Evolutionary conservation across 1,140 invertebrate species (phyloP).

Genomic region (Drosophila funebris): DNA sequence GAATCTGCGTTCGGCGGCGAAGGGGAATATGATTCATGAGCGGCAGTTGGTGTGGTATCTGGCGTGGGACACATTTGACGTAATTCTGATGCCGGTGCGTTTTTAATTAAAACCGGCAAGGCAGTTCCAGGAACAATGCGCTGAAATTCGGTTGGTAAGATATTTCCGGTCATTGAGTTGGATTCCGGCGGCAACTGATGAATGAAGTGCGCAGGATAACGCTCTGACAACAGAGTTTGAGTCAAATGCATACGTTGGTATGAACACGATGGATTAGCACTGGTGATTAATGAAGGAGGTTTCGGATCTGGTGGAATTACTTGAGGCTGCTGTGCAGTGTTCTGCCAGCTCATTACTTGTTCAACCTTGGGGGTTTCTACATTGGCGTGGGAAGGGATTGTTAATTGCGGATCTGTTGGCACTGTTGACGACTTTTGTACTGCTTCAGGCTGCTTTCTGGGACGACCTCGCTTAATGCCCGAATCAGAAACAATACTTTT

Average conservation of each 20-base stretch:
- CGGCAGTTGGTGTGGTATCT: neutral
- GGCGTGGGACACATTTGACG: conserved; percentile 8
- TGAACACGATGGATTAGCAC: neutral
- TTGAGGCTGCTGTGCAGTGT: neutral
- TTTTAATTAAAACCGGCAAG: neutral
- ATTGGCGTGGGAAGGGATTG: neutral
- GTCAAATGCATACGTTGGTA: conserved; percentile 12
- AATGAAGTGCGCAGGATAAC: conserved; percentile 60
- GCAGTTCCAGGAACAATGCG: neutral
- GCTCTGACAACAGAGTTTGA: conserved; percentile 27
- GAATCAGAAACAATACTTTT: no score
- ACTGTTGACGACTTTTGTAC: no score
- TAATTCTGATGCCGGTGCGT: neutral
- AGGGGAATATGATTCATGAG: neutral
- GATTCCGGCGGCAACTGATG: conserved; percentile 49
- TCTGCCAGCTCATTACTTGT: neutral
- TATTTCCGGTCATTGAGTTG: neutral
- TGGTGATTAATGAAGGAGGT: conserved; percentile 2
- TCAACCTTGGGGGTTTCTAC: neutral
- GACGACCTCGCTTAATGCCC: no score
- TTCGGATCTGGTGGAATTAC: neutral
- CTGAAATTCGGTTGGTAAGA: conserved; percentile 4
- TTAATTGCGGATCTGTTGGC: neutral
- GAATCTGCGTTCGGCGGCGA: conserved; percentile 17
- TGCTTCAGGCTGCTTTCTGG: no score